Evolutionary conservation across 2,797 vertebrate genomes (phyloP), one percentile per base, ranked within the genome.

Genomic region (Rhabdomys pumilio): DNA sequence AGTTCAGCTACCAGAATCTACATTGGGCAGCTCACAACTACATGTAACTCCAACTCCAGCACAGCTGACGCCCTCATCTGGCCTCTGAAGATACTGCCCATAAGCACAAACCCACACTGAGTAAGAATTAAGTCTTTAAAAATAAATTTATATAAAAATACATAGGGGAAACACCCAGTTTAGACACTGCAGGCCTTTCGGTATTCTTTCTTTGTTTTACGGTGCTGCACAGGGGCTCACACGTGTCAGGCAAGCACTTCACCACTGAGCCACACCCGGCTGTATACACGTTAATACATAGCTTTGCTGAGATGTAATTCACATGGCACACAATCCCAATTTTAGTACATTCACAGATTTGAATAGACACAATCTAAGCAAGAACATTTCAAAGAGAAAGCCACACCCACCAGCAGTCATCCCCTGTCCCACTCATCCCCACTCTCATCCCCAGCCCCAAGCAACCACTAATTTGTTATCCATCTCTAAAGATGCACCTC

Each of bases 241-340:
- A n/a, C 73, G n/a, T 17, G 38, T 9, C 15, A 34, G n/a, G 24
- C 63, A 57, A 72, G n/a, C 7, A 14, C 38, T 82, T 9, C 2
- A 14, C n/a, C 65, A 34, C 26, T 24, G 79, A 57, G 29, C 50
- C 47, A 91, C 63, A 72, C 19, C 34, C 63, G 72, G 79, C 77
- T 81, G 24, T 20, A 34, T 50, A 59, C 12, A n/a, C 47, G 34
- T 1, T 47, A 81, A 63, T 55, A 47, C n/a, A 87, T 19, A 59
- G 24, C 13, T 81, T 83, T 84, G 92, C 0, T 81, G 72, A 97
- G 29, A 81, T 59, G 38, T 38, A 91, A 96, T 88, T 90, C 50
- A 69, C 1, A 19, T 15, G 24, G 34, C 55, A 73, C 26, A 38
- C 10, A 84, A 85, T n/a, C 59, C 50, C 59, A 34, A 34, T 80